Evolutionary conservation across 2,113 vertebrate species (phyloP), one percentile per base, ranked within the genome.

Genomic region (Antidorcas marsupialis): DNA sequence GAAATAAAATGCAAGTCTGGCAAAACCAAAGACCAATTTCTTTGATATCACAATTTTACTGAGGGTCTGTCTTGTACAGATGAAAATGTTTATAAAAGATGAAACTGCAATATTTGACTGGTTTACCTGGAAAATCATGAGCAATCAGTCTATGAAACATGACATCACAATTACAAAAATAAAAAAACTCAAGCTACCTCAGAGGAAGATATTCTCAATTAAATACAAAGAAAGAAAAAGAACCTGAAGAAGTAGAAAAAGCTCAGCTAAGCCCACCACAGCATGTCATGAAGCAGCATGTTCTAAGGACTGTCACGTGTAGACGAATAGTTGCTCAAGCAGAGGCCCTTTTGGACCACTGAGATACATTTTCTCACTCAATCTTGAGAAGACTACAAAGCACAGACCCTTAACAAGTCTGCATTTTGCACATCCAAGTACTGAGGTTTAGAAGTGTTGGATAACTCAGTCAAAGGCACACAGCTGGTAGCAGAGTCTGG

Each of bases 131-230:
- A 92, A 88, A 87, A 89, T 52, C 13, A 33, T 39, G 60, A 91
- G 16, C 45, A 30, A 16, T 59, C 60, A 85, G 25, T 64, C n/a
- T 67, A 30, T 57, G n/a, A 95, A 95, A 87, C 28, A 60, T 5
- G 39, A 25, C 5, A 43, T 36, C 33, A 55, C 14, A 33, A 33
- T 59, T 85, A 64, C 5, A 14, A 81, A 97, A 95, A 79, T 45
- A 79, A 85, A 95, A 94, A 95, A 60, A 81, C 52, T 67, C 45
- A 79, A 67, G 52, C 53, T 25, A 74, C 84, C 33, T 89, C 55
- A 87, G 55, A 0, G 10, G 28, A 95, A 28, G 17, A 53, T 21
- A 59, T 23, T 84, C 60, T 74, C 52, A 60, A 28, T 62, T 43
- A 71, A 84, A 74, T 5, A 30, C 62, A 36, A 39, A 82, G 87